Conservation (phyloP, 2,113 vertebrate genomes). For the Numida meleagris region DNA sequence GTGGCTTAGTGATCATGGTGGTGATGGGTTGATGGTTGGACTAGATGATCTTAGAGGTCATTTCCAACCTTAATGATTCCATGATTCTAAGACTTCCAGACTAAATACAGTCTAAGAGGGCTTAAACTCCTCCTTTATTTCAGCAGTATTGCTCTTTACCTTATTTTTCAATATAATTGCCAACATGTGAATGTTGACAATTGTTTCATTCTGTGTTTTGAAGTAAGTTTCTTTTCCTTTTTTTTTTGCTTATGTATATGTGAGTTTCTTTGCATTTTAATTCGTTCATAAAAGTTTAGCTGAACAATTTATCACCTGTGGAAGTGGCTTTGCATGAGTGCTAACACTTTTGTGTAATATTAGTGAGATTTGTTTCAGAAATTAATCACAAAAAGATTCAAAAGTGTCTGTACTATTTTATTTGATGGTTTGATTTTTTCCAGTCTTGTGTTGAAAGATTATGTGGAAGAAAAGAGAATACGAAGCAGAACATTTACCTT, state of each 20-base stretch:
- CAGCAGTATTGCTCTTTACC: not conserved
- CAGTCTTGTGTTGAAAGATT: not conserved
- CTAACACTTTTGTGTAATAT: not conserved
- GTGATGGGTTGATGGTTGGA: too few relatives aligned
- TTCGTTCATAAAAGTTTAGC: not conserved
- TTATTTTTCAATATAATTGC: not conserved
- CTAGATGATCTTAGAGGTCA: too few relatives aligned
- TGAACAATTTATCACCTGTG: not conserved
- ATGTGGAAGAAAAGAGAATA: not conserved
- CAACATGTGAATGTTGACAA: not conserved
- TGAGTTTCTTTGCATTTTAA: not conserved
- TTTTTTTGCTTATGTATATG: not conserved
- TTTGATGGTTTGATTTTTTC: not conserved
- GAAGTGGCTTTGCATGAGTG: not conserved
- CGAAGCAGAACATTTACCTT: not conserved
- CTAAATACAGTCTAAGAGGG: not conserved
- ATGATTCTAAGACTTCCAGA: not conserved
- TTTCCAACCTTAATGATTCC: too few relatives aligned
- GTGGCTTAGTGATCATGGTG: too few relatives aligned
- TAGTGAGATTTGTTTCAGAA: not conserved
- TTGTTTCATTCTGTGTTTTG: not conserved
- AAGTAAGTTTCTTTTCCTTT: not conserved
- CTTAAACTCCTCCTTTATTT: not conserved
- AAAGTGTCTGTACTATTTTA: not conserved
- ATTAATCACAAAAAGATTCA: not conserved